Evolutionary conservation across 2,113 vertebrate species (phyloP).

Genomic region (Oxygymnocypris stewartii): DNA sequence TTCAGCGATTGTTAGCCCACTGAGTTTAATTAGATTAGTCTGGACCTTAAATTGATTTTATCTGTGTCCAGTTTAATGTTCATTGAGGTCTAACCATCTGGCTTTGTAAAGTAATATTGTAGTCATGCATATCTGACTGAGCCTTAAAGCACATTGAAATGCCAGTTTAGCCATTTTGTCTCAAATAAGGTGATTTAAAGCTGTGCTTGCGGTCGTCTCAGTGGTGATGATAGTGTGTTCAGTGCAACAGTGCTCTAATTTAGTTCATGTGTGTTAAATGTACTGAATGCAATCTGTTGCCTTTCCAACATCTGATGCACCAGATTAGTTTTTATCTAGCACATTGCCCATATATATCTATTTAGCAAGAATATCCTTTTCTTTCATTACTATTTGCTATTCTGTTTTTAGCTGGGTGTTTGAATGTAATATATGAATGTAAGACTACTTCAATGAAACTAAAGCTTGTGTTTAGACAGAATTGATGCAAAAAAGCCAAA

Average conservation of each 20-base stretch:
- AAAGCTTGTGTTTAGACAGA: neutral
- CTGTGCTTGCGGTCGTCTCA: neutral
- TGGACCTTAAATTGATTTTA: neutral
- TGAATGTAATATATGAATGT: neutral
- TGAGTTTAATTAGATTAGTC: conserved; percentile 16
- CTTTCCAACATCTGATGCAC: neutral
- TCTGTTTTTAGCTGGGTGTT: neutral
- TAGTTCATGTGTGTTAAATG: neutral
- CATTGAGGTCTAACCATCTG: neutral
- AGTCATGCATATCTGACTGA: neutral
- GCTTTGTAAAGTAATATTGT: neutral
- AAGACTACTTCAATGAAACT: neutral
- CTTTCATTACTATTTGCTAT: neutral
- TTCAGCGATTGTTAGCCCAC: neutral
- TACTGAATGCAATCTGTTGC: neutral
- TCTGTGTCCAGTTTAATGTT: neutral
- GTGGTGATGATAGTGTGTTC: conserved; percentile 54
- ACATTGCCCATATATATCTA: neutral
- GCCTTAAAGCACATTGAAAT: neutral
- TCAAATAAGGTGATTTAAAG: neutral
- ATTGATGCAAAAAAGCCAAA: neutral
- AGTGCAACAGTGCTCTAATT: conserved; percentile 69
- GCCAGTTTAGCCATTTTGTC: conserved; percentile 6
- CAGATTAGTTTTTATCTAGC: neutral
- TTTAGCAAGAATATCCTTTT: neutral